A percentile compares a stretch with the other conserved stretches of the same genome.
phyloP scores from a whole-genome alignment of 1,140 invertebrate species.

The Lineus longissimus region DNA sequence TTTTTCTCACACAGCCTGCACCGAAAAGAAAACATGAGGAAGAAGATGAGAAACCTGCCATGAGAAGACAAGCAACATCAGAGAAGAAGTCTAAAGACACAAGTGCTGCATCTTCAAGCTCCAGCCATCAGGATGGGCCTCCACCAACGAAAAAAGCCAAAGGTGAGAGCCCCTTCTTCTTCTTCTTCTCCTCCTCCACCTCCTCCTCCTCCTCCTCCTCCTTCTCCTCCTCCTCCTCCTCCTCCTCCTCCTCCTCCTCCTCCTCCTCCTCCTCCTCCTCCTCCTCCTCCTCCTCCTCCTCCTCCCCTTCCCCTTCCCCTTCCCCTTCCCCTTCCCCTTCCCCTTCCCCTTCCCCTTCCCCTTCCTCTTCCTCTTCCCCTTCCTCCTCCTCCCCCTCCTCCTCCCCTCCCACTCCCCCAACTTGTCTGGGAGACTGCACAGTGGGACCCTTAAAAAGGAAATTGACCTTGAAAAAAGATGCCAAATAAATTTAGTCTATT shows the following conservation, averaged over 20 bases:
- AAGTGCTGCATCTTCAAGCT: constrained; percentile 27
- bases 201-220: constrained; percentile 1
- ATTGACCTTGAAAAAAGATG: too few species aligned
- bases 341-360: neutral
- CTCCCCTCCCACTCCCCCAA: neutral
- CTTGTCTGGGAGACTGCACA: too few species aligned
- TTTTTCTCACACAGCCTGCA: neutral
- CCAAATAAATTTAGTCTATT: too few species aligned
- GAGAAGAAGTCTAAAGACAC: constrained; percentile 38
- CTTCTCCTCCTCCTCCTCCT: constrained; percentile 1
- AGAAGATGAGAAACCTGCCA: constrained; percentile 4
- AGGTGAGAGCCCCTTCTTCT: constrained; percentile 28
- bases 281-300: neutral
- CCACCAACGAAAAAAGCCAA: constrained; percentile 34
- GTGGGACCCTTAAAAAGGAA: too few species aligned
- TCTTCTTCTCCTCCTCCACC: neutral
- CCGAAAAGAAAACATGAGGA: constrained; percentile 13
- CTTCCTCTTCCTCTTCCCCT: neutral
- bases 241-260: constrained; percentile 1
- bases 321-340: neutral
- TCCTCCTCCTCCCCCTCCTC: neutral
- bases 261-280: constrained; percentile 1
- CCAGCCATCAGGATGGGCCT: constrained; percentile 8
- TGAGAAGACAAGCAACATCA: constrained; percentile 18
- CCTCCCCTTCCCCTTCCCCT: too few species aligned